Evolutionary conservation across 2,113 vertebrate genomes (phyloP).

Genomic region (Menura novaehollandiae): DNA sequence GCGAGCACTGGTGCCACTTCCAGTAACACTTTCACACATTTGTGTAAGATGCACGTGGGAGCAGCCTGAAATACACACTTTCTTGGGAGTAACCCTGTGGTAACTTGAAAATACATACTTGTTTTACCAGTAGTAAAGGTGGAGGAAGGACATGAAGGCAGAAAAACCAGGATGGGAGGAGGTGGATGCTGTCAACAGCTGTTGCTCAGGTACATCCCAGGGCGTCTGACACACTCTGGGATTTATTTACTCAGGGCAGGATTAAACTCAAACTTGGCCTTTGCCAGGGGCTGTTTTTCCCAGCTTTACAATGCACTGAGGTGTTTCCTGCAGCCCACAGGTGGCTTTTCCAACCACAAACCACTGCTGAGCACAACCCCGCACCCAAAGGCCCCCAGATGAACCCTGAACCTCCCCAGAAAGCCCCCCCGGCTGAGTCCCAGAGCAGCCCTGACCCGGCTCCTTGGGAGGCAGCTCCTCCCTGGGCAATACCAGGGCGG

Average conservation of each 20-base stretch:
- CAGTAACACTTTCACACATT: too few species aligned
- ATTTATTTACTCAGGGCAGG: background rate
- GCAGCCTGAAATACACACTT: rapidly evolving
- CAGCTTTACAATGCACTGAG: rapidly evolving
- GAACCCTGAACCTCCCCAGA: background rate
- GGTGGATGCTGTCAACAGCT: background rate
- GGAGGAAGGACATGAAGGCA: background rate
- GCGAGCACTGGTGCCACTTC: background rate
- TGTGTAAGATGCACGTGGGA: background rate
- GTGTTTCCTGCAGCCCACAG: background rate
- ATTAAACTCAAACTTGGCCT: background rate
- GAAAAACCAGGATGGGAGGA: background rate
- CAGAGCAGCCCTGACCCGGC: background rate
- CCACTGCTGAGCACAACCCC: background rate
- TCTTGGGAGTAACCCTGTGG: background rate
- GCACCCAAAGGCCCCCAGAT: background rate
- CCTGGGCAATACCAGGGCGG: background rate
- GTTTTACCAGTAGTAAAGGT: rapidly evolving
- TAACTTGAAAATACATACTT: background rate
- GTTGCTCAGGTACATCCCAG: background rate
- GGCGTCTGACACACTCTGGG: rapidly evolving
- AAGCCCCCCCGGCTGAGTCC: background rate
- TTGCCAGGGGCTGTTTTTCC: background rate
- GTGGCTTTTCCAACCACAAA: background rate
- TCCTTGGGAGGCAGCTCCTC: background rate